A percentile compares a stretch with the other conserved stretches of the same genome.
phyloP scores from a whole-genome alignment of 23 tunicate genomes.

The Botrylloides violaceus region DNA sequence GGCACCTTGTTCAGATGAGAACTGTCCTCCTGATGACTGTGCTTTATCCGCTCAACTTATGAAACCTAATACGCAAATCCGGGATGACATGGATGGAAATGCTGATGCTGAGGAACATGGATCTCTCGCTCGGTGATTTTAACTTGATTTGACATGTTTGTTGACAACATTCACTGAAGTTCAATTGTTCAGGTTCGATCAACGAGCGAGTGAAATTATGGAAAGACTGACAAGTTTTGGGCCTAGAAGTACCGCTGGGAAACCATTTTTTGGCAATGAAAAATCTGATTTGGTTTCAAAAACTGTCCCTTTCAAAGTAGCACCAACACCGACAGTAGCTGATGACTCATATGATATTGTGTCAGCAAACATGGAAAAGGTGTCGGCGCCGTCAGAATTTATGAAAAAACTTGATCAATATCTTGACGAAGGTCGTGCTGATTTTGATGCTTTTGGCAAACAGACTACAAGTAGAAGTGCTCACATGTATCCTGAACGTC shows the following conservation, averaged over 20 bases:
- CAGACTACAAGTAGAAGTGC: not conserved
- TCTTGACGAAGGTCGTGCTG: slow-evolving; percentile 24
- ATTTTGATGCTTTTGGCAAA: not conserved
- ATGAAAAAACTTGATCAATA: slow-evolving; percentile 53
- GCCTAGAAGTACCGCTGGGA: not conserved
- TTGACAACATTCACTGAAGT: too few relatives aligned
- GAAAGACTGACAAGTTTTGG: not conserved
- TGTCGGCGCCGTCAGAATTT: slow-evolving; percentile 34
- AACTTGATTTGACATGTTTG: too few relatives aligned
- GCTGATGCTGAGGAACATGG: not conserved
- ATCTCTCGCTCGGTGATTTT: not conserved
- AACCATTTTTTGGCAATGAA: not conserved
- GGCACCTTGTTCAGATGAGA: too few relatives aligned
- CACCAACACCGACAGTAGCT: not conserved
- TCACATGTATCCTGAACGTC: not conserved
- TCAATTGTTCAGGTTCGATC: not conserved
- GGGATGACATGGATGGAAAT: not conserved
- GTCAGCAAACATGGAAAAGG: not conserved
- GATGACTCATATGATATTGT: not conserved
- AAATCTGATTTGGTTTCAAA: not conserved
- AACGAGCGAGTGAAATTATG: not conserved
- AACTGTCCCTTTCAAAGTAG: not conserved
- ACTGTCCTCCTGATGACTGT: not conserved
- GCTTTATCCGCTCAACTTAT: not conserved
- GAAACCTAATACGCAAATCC: not conserved